These are phyloP conservation scores for Amyelois transitella DNA, from an alignment of 1,140 invertebrate species.

Conservation along the genomic window DNA sequence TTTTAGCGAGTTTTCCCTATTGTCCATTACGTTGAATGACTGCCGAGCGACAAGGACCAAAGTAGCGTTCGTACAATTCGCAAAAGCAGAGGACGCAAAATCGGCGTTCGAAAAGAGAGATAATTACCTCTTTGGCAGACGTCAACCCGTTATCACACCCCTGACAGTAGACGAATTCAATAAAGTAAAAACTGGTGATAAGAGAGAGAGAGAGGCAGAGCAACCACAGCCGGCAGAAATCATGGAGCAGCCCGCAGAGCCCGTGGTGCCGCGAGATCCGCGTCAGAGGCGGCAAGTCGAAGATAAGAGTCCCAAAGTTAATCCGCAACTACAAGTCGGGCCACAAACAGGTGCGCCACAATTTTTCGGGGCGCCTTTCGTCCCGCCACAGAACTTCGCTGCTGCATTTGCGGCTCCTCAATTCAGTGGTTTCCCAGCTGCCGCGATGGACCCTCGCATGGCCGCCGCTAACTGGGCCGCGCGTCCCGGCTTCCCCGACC, in stretches of 20 bases:
- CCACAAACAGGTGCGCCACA: conserved; percentile 13
- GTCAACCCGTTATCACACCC: conserved; percentile 33
- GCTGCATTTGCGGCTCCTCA: conserved; percentile 23
- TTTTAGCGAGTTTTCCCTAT: conserved; percentile 82
- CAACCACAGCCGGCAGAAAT: not conserved
- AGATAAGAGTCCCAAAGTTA: conserved; percentile 14
- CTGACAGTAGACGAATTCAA: conserved; percentile 44
- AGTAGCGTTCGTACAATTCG: conserved; percentile 84
- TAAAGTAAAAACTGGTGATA: conserved; percentile 36
- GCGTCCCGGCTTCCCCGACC: conserved; percentile 32
- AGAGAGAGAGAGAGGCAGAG: conserved; percentile 19
- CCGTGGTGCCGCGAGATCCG: conserved; percentile 40
- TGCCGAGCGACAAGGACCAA: conserved; percentile 75
- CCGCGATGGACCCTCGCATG: conserved; percentile 38
- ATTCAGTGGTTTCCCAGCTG: conserved; percentile 38
- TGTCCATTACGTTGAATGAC: conserved; percentile 80
- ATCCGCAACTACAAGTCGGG: conserved; percentile 10
- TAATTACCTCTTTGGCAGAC: conserved; percentile 43
- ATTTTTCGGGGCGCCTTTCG: conserved; percentile 38
- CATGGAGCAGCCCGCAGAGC: conserved; percentile 17
- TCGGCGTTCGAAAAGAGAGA: conserved; percentile 74
- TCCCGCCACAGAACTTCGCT: conserved; percentile 31
- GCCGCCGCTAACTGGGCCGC: conserved; percentile 37
- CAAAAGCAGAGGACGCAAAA: conserved; percentile 79
- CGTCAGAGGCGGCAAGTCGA: conserved; percentile 44